Percentiles rank a stretch among this genome's conserved stretches.
phyloP scores from a whole-genome alignment of 2,113 vertebrate genomes.

The Pampusana beccarii region DNA sequence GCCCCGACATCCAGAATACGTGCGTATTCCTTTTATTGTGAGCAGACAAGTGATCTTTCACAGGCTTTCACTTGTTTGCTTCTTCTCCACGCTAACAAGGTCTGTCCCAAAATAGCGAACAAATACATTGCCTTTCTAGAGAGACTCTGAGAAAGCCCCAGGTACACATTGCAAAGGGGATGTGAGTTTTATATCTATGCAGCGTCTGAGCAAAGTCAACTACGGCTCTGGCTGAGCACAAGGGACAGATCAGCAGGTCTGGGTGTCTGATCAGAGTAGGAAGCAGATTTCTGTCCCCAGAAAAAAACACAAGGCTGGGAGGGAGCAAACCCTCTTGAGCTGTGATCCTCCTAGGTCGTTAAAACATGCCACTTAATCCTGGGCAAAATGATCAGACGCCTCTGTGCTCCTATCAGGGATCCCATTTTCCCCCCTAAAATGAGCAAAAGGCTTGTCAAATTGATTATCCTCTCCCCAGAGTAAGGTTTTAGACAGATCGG shows the following conservation, averaged over 20 bases:
- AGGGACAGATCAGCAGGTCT: neutral
- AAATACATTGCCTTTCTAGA: neutral
- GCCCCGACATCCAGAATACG: fast-evolving
- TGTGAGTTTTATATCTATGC: fast-evolving
- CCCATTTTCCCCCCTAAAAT: neutral
- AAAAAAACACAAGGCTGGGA: neutral
- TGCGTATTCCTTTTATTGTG: neutral
- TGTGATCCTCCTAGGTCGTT: neutral
- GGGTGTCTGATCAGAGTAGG: neutral
- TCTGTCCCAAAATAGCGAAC: neutral
- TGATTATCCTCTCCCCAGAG: neutral
- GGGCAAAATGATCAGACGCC: neutral
- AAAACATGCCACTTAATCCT: neutral
- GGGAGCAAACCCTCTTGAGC: neutral
- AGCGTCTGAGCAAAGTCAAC: neutral
- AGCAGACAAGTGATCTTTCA: neutral
- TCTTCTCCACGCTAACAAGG: neutral
- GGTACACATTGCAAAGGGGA: neutral
- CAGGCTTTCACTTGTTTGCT: neutral
- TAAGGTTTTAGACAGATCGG: neutral
- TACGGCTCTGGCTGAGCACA: neutral
- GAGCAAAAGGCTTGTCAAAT: neutral
- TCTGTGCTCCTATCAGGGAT: neutral
- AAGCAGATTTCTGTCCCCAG: neutral
- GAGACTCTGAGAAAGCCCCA: neutral